Percentiles rank a stretch among this genome's conserved stretches.
These are phyloP conservation scores for Macaca fascicularis DNA, from an alignment of 2,113 vertebrate genomes.

Conservation along the genomic window T2T-MFA8v1.1 NC_088386.1:124279001-124279500, in stretches of 20 bases:
- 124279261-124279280: neutral
- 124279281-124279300: neutral
- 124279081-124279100: slow-evolving; percentile 29
- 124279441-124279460: neutral
- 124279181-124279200: neutral
- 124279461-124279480: neutral
- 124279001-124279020: neutral
- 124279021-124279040: neutral
- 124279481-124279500: too few relatives aligned
- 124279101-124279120: neutral
- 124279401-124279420: neutral
- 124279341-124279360: neutral
- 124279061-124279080: neutral
- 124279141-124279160: neutral
- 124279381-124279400: neutral
- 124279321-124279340: neutral
- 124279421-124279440: neutral
- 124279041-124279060: neutral
- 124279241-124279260: neutral
- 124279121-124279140: neutral
- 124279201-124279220: neutral
- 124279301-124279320: neutral
- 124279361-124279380: neutral
- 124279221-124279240: neutral
- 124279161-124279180: neutral